Conservation (phyloP, 2,797 vertebrate genomes). For the Acanthurus leucopareius region DNA sequence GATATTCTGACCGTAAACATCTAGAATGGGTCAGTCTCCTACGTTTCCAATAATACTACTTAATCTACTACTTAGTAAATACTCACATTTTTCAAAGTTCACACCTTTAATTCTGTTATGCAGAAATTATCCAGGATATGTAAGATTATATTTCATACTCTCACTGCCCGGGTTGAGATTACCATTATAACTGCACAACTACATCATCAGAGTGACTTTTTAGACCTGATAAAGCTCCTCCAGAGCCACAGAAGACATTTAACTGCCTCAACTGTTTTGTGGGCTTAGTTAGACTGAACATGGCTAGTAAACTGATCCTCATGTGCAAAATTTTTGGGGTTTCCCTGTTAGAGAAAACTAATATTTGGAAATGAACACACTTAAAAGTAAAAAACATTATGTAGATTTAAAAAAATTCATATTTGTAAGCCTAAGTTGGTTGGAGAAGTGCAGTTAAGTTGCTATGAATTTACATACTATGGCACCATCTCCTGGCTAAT, state of each 20-base stretch:
- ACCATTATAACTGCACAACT: background rate
- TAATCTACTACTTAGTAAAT: background rate
- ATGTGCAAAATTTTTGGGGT: background rate
- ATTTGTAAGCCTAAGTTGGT: background rate
- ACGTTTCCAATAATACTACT: background rate
- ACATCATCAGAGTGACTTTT: background rate
- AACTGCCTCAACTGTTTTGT: background rate
- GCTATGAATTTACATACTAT: slow-evolving; percentile 18
- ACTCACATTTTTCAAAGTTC: background rate
- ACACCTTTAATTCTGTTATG: background rate
- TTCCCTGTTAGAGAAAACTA: background rate
- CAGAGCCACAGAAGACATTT: background rate
- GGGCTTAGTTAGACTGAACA: background rate
- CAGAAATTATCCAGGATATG: no score
- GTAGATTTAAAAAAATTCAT: background rate
- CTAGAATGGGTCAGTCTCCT: background rate
- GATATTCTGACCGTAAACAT: background rate
- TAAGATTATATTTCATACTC: no score
- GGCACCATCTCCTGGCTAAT: slow-evolving; percentile 73
- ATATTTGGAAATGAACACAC: background rate
- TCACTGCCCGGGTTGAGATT: background rate
- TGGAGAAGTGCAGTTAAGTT: background rate
- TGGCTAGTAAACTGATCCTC: background rate
- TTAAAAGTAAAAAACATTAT: background rate
- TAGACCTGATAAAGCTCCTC: background rate